Conservation (phyloP, 2,888 invertebrate species). For the Ennomos erosarius region DNA sequence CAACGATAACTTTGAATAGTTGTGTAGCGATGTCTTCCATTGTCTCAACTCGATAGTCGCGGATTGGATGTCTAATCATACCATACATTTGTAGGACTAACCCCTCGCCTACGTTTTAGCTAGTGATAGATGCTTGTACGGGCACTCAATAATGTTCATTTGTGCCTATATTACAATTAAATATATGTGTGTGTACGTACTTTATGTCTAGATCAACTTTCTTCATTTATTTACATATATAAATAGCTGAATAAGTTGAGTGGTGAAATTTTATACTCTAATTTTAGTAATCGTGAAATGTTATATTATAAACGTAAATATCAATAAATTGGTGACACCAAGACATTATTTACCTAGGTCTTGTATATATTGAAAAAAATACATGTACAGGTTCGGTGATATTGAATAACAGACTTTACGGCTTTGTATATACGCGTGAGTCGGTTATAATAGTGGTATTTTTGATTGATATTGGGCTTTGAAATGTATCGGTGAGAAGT, state of each 20-base stretch:
- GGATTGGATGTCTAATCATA: conserved; percentile 30
- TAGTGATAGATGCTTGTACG: conserved; percentile 62
- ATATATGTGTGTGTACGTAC: conserved; percentile 57
- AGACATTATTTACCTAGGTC: conserved; percentile 62
- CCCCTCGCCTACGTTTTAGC: conserved; percentile 75
- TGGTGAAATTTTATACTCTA: conserved; percentile 77
- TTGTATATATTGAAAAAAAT: conserved; percentile 59
- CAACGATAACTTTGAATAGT: conserved; percentile 6
- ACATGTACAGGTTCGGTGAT: conserved; percentile 51
- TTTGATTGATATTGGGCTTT: conserved; percentile 10
- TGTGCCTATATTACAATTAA: conserved; percentile 77
- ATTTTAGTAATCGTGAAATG: conserved; percentile 56
- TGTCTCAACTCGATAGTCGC: conserved; percentile 20
- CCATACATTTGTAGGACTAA: conserved; percentile 69
- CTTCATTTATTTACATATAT: conserved; percentile 51
- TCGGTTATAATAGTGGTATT: conserved; percentile 12
- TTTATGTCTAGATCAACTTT: conserved; percentile 42
- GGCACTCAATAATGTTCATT: conserved; percentile 74
- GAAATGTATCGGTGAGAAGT: conserved; percentile 13
- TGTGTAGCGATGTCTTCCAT: conserved; percentile 9
- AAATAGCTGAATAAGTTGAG: conserved; percentile 67
- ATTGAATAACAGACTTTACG: conserved; percentile 35
- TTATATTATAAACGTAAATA: conserved; percentile 51
- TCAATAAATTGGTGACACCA: conserved; percentile 77
- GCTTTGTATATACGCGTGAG: conserved; percentile 57